Evolutionary conservation across 1,140 invertebrate species (phyloP).

Genomic region (Bombus picipes): DNA sequence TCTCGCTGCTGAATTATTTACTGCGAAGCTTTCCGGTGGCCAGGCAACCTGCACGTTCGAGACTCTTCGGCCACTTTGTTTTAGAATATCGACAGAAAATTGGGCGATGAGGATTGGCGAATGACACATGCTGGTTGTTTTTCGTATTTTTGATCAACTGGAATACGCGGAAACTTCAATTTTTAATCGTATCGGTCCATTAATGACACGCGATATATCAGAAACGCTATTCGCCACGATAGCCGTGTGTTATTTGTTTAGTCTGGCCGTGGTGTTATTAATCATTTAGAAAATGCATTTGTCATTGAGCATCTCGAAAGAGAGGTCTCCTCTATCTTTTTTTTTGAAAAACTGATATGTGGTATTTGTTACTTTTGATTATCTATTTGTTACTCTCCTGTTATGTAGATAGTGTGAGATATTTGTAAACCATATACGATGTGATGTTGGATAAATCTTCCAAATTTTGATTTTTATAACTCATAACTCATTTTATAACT

Average conservation of each 20-base stretch:
- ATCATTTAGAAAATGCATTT: not conserved
- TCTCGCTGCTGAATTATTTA: conserved; percentile 25
- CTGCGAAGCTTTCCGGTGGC: not conserved
- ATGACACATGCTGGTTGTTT: too few relatives aligned
- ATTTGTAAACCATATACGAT: too few relatives aligned
- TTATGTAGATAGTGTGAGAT: too few relatives aligned
- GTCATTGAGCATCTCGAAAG: not conserved
- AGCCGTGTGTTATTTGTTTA: not conserved
- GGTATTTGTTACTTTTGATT: too few relatives aligned
- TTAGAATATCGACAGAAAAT: not conserved
- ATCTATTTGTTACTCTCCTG: too few relatives aligned
- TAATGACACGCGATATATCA: too few relatives aligned
- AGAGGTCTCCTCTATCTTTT: not conserved
- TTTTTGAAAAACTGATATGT: too few relatives aligned
- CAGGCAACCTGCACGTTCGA: not conserved
- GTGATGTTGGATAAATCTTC: too few relatives aligned
- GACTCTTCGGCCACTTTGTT: not conserved
- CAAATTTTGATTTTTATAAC: too few relatives aligned
- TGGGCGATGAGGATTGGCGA: too few relatives aligned
- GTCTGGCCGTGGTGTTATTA: not conserved
- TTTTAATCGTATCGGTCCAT: not conserved
- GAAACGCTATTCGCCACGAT: not conserved
- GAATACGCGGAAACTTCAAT: not conserved
- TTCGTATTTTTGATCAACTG: not conserved
- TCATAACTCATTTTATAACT: too few relatives aligned